These are phyloP conservation scores for Aegotheles bennettii DNA, from an alignment of 2,113 vertebrate genomes.

Conservation along the genomic window DNA sequence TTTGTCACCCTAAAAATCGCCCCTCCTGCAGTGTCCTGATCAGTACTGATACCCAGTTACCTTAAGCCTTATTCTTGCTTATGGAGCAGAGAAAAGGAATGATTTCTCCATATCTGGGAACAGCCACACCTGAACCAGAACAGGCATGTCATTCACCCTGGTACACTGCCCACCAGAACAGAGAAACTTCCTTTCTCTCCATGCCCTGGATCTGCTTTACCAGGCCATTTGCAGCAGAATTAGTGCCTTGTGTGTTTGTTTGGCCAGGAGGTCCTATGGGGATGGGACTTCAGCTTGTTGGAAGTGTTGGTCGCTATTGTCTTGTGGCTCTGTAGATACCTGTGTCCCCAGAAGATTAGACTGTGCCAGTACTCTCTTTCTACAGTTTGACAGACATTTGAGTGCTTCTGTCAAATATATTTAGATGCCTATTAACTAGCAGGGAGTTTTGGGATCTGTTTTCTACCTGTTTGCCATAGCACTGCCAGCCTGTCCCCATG, in stretches of 20 bases:
- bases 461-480: neutral
- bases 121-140: neutral
- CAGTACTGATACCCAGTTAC: neutral
- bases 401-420: neutral
- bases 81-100: neutral
- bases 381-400: neutral
- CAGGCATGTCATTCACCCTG: rapidly evolving
- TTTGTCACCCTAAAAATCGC: neutral
- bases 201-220: neutral
- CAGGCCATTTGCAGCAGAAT: neutral
- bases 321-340: rapidly evolving
- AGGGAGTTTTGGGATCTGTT: neutral
- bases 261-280: neutral
- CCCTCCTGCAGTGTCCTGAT: neutral
- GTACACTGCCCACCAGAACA: neutral
- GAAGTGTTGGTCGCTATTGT: rapidly evolving
- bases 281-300: neutral
- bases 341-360: neutral
- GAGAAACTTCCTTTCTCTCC: neutral
- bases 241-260: neutral
- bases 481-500: neutral
- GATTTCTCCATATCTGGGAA: neutral
- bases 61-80: neutral
- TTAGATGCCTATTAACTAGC: neutral
- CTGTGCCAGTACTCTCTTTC: neutral